Evolutionary conservation across 2,888 invertebrate genomes (phyloP).

Genomic region (Lasius platythorax): DNA sequence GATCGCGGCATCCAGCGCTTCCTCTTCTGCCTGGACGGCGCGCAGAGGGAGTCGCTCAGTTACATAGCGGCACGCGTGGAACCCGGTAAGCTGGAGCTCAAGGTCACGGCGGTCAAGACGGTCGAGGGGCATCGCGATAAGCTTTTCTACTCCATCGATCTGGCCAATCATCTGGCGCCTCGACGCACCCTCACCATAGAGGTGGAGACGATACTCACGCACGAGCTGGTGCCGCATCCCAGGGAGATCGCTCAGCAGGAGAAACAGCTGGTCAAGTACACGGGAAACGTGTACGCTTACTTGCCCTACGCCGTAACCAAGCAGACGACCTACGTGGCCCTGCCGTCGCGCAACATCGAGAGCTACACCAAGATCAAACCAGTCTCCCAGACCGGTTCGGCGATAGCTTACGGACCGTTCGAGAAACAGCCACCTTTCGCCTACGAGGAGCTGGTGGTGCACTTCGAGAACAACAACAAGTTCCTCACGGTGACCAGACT

Average conservation of each 20-base stretch:
- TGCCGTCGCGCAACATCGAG: slow-evolving; percentile 93
- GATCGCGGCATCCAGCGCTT: slow-evolving; percentile 89
- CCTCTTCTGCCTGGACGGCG: slow-evolving; percentile 90
- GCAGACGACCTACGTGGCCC: slow-evolving; percentile 93
- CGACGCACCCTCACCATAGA: slow-evolving; percentile 88
- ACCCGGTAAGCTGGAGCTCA: slow-evolving; percentile 83
- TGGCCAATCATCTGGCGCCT: slow-evolving; percentile 88
- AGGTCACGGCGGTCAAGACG: slow-evolving; percentile 86
- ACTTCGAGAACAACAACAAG: slow-evolving; percentile 98
- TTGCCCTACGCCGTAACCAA: slow-evolving; percentile 93
- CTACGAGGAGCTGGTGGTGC: slow-evolving; percentile 91
- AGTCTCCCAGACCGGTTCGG: slow-evolving; percentile 91
- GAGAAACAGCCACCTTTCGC: slow-evolving; percentile 89
- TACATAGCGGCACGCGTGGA: slow-evolving; percentile 89
- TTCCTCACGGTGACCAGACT: slow-evolving; percentile 97
- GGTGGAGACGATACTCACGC: slow-evolving; percentile 92
- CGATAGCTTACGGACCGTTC: slow-evolving; percentile 96
- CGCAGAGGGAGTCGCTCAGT: slow-evolving; percentile 89
- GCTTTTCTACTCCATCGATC: slow-evolving; percentile 88
- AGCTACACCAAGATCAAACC: slow-evolving; percentile 94
- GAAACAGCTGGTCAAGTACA: slow-evolving; percentile 96
- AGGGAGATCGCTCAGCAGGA: slow-evolving; percentile 96
- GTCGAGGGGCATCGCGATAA: slow-evolving; percentile 85
- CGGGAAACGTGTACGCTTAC: slow-evolving; percentile 94
- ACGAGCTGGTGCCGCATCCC: slow-evolving; percentile 94